phyloP scores from a whole-genome alignment of 2,797 vertebrate genomes.

The Chloroceryle inda region DNA sequence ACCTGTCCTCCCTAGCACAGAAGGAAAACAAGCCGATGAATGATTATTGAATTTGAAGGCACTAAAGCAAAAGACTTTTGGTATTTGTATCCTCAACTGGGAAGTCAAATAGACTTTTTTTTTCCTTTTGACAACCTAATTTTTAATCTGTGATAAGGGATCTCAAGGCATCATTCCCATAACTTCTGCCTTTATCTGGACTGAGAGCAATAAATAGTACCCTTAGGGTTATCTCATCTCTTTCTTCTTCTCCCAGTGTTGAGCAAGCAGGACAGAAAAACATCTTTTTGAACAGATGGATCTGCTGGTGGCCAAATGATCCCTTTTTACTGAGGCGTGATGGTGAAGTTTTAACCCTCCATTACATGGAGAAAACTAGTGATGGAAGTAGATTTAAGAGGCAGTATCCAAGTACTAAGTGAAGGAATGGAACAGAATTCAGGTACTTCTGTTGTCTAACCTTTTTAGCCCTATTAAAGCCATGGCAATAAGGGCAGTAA shows the following conservation, averaged over 20 bases:
- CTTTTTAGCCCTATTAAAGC: neutral
- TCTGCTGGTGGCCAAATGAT: neutral
- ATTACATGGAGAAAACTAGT: neutral
- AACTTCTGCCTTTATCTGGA: constrained; percentile 26
- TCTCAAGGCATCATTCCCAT: neutral
- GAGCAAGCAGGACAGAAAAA: neutral
- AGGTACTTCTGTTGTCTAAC: neutral
- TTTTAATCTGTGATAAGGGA: constrained; percentile 1
- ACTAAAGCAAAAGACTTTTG: constrained; percentile 17
- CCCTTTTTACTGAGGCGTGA: neutral
- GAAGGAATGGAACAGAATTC: neutral
- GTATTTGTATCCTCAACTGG: constrained; percentile 27
- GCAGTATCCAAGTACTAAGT: neutral
- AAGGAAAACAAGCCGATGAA: constrained; percentile 34
- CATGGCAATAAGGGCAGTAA: rapidly evolving
- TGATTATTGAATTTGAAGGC: constrained; percentile 16
- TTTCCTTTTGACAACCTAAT: neutral
- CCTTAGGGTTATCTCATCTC: neutral
- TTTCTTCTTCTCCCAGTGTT: neutral
- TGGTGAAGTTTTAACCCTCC: neutral
- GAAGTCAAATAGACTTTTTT: neutral
- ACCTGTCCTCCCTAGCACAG: constrained; percentile 46
- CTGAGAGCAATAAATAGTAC: neutral
- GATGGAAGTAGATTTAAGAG: neutral
- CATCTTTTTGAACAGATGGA: neutral